phyloP scores from a whole-genome alignment of 1,140 invertebrate species.

The Ceratina japonica region DNA sequence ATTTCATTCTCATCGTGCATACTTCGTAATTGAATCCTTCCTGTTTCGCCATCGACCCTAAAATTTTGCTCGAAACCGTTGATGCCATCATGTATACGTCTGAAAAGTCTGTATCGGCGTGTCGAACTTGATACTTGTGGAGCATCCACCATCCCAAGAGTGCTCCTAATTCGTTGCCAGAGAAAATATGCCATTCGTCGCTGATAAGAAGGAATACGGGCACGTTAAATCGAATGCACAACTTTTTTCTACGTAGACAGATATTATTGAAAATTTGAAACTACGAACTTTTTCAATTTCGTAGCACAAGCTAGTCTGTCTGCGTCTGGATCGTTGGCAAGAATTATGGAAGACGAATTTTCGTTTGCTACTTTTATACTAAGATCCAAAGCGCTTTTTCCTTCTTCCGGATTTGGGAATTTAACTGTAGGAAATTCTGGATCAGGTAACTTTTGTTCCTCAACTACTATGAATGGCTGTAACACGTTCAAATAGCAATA shows the following conservation, averaged over 20 bases:
- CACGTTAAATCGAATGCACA: background rate
- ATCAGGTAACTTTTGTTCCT: slow-evolving; percentile 92
- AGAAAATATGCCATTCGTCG: slow-evolving; percentile 94
- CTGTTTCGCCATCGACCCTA: slow-evolving; percentile 89
- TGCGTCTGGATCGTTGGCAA: slow-evolving; percentile 99
- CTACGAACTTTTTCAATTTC: slow-evolving; percentile 80
- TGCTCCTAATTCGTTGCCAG: slow-evolving; percentile 97
- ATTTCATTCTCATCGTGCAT: slow-evolving; percentile 8
- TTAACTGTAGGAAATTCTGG: slow-evolving; percentile 98
- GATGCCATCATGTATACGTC: slow-evolving; percentile 93
- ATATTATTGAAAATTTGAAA: background rate
- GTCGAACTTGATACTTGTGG: slow-evolving; percentile 80
- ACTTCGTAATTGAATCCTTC: slow-evolving; percentile 92
- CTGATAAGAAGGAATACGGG: slow-evolving; percentile 69
- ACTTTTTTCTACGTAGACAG: background rate
- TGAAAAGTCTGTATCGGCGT: slow-evolving; percentile 77
- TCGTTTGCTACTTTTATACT: slow-evolving; percentile 91
- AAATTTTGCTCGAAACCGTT: slow-evolving; percentile 98
- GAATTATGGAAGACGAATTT: slow-evolving; percentile 86
- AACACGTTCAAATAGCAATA: slow-evolving; percentile 46
- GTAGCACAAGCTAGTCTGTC: slow-evolving; percentile 97
- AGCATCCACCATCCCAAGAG: slow-evolving; percentile 97
- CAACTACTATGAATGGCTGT: slow-evolving; percentile 87
- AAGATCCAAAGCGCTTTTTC: slow-evolving; percentile 91
- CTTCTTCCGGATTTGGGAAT: slow-evolving; percentile 99